Evolutionary conservation across 2,797 vertebrate genomes (phyloP), one percentile per base, ranked within the genome.

Genomic region (Hypotaenidia okinawae): DNA sequence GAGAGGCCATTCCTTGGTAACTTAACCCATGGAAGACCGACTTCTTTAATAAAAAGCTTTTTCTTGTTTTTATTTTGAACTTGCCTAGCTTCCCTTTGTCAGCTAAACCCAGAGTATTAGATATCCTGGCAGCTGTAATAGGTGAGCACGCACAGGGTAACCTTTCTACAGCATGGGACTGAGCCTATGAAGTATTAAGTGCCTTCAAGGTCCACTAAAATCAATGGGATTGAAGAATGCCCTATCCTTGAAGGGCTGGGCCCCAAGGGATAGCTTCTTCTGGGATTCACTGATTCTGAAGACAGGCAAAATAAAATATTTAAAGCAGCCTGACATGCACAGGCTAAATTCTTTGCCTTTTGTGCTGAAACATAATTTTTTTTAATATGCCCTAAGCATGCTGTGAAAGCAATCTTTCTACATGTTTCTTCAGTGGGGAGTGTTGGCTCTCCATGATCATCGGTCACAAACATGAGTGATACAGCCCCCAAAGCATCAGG

Each of bases 281-380:
- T 94, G 89, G 89, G 75, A 94, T 87, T 93, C 93, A 92, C 89
- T 90, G 86, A 90, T 95, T 94, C 86, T 93, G 86, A 95, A 94
- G 94, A 90, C 57, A 78, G 91, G 95, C 70, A 93, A 94, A 96
- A 94, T 96, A 94, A 96, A 97, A 95, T 96, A 96, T 95, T 96
- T 96, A 96, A 97, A 94, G 68, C 95, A 94, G 78, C 78, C 72
- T 96, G 96, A 94, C 90, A 94, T 64, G 72, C 68, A 95, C 21
- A 63, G 72, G 84, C 86, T 87, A 94, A 94, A 90, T 95, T 95
- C 84, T 93, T 92, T 84, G 92, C 47, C 92, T 97, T 97, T 97
- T 97, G 93, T 97, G 95, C 95, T 97, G 95, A 96, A 97, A 95
- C 86, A 83, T 95, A 96, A 73, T 93, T 95, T 95, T 93, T 93